A percentile compares a stretch with the other conserved stretches of the same genome.
Conservation (phyloP, 92 coral and sea anemone species). For the Paramuricea clavata region DNA sequence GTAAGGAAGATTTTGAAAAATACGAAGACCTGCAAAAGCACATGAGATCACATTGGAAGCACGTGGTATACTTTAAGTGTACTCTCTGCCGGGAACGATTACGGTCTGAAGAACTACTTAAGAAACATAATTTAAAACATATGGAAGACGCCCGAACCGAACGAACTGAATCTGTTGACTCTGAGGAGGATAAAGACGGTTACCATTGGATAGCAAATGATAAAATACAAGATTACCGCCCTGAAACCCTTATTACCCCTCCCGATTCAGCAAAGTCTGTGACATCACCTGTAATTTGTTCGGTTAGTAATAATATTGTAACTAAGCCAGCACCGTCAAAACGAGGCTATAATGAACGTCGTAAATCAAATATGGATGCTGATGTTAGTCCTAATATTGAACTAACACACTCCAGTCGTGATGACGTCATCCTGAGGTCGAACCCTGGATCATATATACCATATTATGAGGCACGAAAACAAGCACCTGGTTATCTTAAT, state of each 20-base stretch:
- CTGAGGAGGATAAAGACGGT: background rate
- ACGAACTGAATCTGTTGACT: background rate
- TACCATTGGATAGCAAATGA: background rate
- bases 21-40: slow-evolving; percentile 87
- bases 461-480: slow-evolving; percentile 33
- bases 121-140: slow-evolving; percentile 45
- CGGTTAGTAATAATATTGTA: background rate
- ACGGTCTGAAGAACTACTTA: slow-evolving; percentile 32
- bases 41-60: slow-evolving; percentile 72
- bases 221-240: background rate
- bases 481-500: slow-evolving; percentile 15
- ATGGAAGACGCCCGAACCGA: background rate
- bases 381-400: background rate
- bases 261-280: background rate
- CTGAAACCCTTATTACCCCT: background rate
- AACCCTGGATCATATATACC: background rate
- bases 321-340: background rate
- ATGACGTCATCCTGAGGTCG: background rate
- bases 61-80: slow-evolving; percentile 37
- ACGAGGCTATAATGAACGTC: background rate
- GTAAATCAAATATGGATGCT: background rate
- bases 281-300: slow-evolving; percentile 13
- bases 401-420: background rate
- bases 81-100: slow-evolving; percentile 20
- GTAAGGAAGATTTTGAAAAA: slow-evolving; percentile 82